A percentile compares a stretch with the other conserved stretches of the same genome.
Evolutionary conservation across 2,888 invertebrate genomes (phyloP).

Genomic region (Ophion costatus): DNA sequence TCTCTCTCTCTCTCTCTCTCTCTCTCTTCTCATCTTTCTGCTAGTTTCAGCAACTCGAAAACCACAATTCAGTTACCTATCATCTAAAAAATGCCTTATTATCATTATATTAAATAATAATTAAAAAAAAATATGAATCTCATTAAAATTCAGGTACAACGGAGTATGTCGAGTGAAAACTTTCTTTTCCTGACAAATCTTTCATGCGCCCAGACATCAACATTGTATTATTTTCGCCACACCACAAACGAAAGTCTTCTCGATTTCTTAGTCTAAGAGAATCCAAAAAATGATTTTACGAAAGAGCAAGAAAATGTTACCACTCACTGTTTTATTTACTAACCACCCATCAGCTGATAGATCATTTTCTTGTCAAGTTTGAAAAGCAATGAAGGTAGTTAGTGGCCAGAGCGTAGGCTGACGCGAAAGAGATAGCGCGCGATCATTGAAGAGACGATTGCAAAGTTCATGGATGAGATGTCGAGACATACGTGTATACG

Average conservation of each 20-base stretch:
- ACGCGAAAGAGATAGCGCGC: neutral
- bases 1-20: slow-evolving; percentile 9
- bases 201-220: neutral
- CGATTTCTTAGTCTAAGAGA: neutral
- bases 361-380: neutral
- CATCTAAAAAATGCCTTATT: slow-evolving; percentile 46
- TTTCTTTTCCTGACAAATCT: neutral
- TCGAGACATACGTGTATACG: neutral
- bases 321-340: neutral
- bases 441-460: neutral
- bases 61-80: slow-evolving; percentile 48
- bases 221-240: neutral
- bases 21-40: neutral
- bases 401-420: neutral
- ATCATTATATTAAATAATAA: slow-evolving; percentile 17
- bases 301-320: neutral
- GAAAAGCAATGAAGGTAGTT: neutral
- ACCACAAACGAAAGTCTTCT: neutral
- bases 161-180: too few species aligned
- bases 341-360: slow-evolving; percentile 18
- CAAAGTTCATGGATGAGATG: neutral
- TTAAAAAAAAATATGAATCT: slow-evolving; percentile 28
- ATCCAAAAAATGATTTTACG: neutral
- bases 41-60: slow-evolving; percentile 41
- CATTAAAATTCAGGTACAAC: too few species aligned